Percentiles rank a stretch among this genome's conserved stretches.
phyloP scores from a whole-genome alignment of 1,140 invertebrate species.

The Drosophila lacteicornis region DNA sequence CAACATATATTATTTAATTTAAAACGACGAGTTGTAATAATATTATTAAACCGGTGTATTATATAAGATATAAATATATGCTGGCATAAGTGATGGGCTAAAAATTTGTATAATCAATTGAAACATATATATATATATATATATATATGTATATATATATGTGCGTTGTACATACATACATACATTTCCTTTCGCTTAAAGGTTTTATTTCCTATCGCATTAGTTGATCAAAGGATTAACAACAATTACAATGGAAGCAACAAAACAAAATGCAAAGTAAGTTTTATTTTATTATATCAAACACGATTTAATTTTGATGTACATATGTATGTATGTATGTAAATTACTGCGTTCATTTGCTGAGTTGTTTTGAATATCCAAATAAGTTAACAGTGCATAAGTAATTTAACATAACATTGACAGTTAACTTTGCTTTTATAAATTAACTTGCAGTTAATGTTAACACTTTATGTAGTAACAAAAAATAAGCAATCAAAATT shows the following conservation, averaged over 20 bases:
- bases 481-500: no score
- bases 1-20: neutral
- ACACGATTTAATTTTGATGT: neutral
- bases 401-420: no score
- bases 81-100: neutral
- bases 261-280: neutral
- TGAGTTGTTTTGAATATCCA: neutral
- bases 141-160: neutral
- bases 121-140: neutral
- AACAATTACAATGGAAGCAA: neutral
- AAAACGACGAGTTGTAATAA: neutral
- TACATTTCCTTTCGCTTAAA: neutral
- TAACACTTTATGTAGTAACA: no score
- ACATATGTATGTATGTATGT: neutral
- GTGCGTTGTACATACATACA: neutral
- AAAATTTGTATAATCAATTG: constrained; percentile 9
- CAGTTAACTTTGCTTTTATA: no score
- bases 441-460: no score
- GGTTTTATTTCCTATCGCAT: neutral
- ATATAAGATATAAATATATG: neutral
- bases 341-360: neutral
- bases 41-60: neutral
- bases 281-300: neutral
- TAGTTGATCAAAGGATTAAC: neutral
- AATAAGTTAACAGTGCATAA: neutral